Evolutionary conservation across 30 jellyfish, hydroid and myxozoan genomes (phyloP).

Genomic region (Rhopilema esculentum): DNA sequence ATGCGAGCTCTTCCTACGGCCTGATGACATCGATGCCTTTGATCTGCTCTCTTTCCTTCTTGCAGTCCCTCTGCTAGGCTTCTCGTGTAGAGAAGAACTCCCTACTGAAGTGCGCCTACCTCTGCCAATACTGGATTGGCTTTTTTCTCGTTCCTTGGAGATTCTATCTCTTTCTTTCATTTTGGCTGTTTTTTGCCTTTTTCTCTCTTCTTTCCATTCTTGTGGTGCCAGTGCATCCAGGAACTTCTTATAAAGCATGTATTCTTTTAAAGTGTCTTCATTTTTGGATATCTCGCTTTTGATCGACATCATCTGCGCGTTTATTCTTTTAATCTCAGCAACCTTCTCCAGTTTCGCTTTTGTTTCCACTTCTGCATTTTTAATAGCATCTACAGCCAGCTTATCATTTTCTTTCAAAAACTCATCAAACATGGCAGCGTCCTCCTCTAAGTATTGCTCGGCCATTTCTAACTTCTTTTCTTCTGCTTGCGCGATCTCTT

Average conservation of each 20-base stretch:
- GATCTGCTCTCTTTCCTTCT: conserved; percentile 73
- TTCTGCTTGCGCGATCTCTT: conserved; percentile 97
- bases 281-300: conserved; percentile 93
- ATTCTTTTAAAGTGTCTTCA: conserved; percentile 89
- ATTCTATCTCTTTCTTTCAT: conserved; percentile 45
- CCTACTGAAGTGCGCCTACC: conserved; percentile 50
- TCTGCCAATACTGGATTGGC: conserved; percentile 44
- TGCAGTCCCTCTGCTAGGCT: conserved; percentile 43
- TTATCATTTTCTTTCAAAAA: conserved; percentile 94
- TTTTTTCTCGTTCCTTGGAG: conserved; percentile 33
- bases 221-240: conserved; percentile 89
- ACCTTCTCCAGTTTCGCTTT: conserved; percentile 96
- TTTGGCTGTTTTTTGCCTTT: conserved; percentile 6
- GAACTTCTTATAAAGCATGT: conserved; percentile 81
- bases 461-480: conserved; percentile 96
- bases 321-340: conserved; percentile 89
- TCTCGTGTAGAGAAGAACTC: conserved; percentile 30
- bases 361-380: conserved; percentile 96
- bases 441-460: conserved; percentile 96
- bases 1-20: conserved; percentile 55
- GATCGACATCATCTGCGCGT: conserved; percentile 95
- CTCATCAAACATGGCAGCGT: conserved; percentile 99
- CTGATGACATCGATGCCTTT: conserved; percentile 40
- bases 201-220: conserved; percentile 74
- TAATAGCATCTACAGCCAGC: conserved; percentile 96